Evolutionary conservation across 2,888 invertebrate species (phyloP), one percentile per base, ranked within the genome.

Genomic region (Poecilus cupreus): DNA sequence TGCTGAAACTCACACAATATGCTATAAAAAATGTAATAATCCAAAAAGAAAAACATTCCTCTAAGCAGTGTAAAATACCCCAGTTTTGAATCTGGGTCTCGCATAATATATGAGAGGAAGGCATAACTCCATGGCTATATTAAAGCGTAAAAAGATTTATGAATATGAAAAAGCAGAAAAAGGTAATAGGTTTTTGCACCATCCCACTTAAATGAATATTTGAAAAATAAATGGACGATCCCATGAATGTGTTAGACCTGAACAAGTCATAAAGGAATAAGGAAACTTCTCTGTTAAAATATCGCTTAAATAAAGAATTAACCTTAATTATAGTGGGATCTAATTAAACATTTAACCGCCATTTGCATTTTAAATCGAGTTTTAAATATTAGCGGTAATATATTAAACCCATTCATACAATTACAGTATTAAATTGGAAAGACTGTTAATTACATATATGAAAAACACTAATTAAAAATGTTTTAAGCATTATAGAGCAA

Each of bases 301-400:
- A 60, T 60, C 60, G 60, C 26, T 60, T 60, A 60, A 60, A 60
- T 60, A 60, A 60, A 60, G 60, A 60, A 60, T 60, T 60, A 60
- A 60, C 60, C 26, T 60, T 60, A 60, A 60, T 60, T 60, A 60
- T 60, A 26, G 13, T 24, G 60, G 11, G 60, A 26, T 60, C 4
- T 26, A 60, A 60, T 60, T 60, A 60, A 60, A 60, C 26, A 60
- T 60, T 60, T 60, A 26, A 26, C 26, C 24, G 4, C 4, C 60
- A 60, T 60, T 60, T 60, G 60, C 60, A 60, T 26, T 54, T 54
- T 54, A 54, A 54, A 54, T 54, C 11, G 11, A 22, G 22, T 20
- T 54, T 54, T 54, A 54, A 54, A 32, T 8, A 32, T 32, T 32
- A n/a, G n/a, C n/a, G n/a, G n/a, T n/a, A n/a, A n/a, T n/a, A n/a